Conservation (phyloP, 2,888 invertebrate genomes). For the Agrochola lota region DNA sequence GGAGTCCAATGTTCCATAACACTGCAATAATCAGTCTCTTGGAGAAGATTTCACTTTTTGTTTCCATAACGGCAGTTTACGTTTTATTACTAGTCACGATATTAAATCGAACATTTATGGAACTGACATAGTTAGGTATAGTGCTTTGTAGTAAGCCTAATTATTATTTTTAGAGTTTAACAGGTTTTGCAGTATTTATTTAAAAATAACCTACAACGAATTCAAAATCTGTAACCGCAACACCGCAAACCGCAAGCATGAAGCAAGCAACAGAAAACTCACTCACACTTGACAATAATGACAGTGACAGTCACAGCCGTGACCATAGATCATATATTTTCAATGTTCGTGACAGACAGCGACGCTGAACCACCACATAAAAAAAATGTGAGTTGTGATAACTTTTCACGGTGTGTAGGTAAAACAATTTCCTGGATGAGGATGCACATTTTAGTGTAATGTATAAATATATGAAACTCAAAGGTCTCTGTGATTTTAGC, state of each 20-base stretch:
- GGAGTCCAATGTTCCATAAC: constrained; percentile 90
- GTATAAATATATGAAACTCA: too few species aligned
- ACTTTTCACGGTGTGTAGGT: background rate
- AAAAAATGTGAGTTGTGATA: background rate
- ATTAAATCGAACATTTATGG: constrained; percentile 5
- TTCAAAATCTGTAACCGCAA: constrained; percentile 48
- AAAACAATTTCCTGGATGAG: too few species aligned
- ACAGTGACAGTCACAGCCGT: constrained; percentile 1
- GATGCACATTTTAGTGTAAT: too few species aligned
- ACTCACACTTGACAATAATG: background rate
- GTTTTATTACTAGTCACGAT: background rate
- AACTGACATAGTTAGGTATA: constrained; percentile 30
- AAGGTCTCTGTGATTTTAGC: too few species aligned
- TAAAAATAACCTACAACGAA: constrained; percentile 48
- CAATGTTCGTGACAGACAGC: background rate
- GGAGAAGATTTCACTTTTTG: constrained; percentile 90
- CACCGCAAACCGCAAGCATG: constrained; percentile 27
- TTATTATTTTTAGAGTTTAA: background rate
- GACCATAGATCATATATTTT: too few species aligned
- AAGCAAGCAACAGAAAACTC: background rate
- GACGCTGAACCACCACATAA: background rate
- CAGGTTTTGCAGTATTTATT: background rate
- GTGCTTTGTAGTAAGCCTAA: background rate
- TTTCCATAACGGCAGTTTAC: constrained; percentile 78
- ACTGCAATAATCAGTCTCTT: constrained; percentile 91